Conservation (phyloP, 1,140 invertebrate species). For the Panonychus citri region DNA sequence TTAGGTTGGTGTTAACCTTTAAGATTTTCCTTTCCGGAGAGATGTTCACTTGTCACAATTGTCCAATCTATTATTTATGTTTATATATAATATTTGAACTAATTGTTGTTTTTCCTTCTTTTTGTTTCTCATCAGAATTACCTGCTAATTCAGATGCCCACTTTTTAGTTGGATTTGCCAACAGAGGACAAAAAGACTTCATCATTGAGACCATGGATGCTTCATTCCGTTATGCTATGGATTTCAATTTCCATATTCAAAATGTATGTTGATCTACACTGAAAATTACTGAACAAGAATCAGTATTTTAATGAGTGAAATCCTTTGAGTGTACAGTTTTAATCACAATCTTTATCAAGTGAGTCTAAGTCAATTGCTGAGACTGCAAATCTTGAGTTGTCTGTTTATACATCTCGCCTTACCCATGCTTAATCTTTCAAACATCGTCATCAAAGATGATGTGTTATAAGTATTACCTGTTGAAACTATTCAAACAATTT, state of each 20-base stretch:
- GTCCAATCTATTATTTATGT: neutral
- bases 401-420: too few species aligned
- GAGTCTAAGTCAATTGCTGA: neutral
- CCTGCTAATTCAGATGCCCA: conserved; percentile 76
- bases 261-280: conserved; percentile 36
- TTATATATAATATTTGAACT: neutral
- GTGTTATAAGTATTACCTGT: too few species aligned
- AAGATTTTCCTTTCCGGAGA: neutral
- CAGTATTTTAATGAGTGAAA: too few species aligned
- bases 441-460: too few species aligned
- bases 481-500: too few species aligned
- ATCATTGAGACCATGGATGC: conserved; percentile 78
- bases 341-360: neutral
- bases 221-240: conserved; percentile 93
- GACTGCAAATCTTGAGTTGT: too few species aligned
- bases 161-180: conserved; percentile 84
- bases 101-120: neutral
- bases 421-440: too few species aligned
- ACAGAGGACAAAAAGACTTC: conserved; percentile 72
- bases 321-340: too few species aligned
- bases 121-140: conserved; percentile 33
- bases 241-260: conserved; percentile 92
- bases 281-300: too few species aligned
- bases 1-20: conserved; percentile 23
- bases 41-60: neutral